These are phyloP conservation scores for Caenorhabditis zanzibari DNA, from an alignment of 2,888 invertebrate genomes.

Conservation along the genomic window DNA sequence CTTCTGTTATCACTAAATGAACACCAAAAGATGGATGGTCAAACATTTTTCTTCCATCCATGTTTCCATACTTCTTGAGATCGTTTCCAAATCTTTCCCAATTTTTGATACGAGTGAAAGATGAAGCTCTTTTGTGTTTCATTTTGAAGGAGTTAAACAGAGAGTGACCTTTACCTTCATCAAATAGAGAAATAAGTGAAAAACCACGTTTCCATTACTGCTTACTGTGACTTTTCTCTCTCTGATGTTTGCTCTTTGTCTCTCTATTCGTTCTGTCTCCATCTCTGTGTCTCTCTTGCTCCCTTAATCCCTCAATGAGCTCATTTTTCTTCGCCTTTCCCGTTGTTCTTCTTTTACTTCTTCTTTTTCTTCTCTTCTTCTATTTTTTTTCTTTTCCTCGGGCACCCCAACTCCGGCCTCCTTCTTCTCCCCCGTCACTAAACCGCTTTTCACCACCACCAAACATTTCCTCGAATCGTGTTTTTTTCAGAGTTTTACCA, in stretches of 20 bases:
- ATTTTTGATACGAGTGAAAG: slow-evolving; percentile 44
- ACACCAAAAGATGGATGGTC: slow-evolving; percentile 4
- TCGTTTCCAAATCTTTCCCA: background rate
- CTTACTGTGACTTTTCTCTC: slow-evolving; percentile 41
- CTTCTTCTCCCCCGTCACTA: slow-evolving; percentile 38
- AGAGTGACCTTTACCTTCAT: slow-evolving; percentile 43
- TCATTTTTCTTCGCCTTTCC: slow-evolving; percentile 53
- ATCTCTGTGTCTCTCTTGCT: slow-evolving; percentile 40
- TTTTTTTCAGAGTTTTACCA: slow-evolving; percentile 61
- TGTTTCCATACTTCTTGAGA: slow-evolving; percentile 6
- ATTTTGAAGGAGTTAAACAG: slow-evolving; percentile 39
- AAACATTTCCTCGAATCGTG: slow-evolving; percentile 41
- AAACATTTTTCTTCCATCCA: background rate
- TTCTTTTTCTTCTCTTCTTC: slow-evolving; percentile 38
- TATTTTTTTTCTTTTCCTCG: slow-evolving; percentile 29
- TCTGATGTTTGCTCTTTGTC: slow-evolving; percentile 42
- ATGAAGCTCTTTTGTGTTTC: background rate
- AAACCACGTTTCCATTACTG: slow-evolving; percentile 42
- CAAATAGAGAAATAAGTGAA: slow-evolving; percentile 24
- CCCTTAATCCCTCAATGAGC: slow-evolving; percentile 21
- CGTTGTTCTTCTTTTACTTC: slow-evolving; percentile 38
- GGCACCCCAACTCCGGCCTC: slow-evolving; percentile 46
- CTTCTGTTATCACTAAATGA: slow-evolving; percentile 28
- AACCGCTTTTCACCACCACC: slow-evolving; percentile 54
- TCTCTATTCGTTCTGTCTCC: slow-evolving; percentile 18